These are phyloP conservation scores for Synaphobranchus kaupii DNA, from an alignment of 2,797 vertebrate species.

Conservation along the genomic window DNA sequence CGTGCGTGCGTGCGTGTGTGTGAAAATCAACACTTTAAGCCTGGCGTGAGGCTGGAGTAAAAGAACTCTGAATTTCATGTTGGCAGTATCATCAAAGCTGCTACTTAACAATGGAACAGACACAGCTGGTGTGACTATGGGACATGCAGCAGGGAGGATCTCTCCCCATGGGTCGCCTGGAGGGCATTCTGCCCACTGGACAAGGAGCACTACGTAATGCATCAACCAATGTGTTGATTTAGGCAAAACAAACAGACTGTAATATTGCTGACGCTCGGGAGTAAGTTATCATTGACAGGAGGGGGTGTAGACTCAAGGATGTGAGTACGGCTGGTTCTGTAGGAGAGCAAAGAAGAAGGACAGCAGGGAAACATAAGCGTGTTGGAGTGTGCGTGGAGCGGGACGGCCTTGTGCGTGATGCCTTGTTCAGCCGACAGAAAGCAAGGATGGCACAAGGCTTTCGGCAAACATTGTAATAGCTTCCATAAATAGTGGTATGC, in stretches of 20 bases:
- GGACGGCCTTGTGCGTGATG: background rate
- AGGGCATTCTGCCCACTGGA: background rate
- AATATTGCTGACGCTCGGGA: background rate
- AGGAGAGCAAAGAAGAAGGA: background rate
- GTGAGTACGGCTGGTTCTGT: background rate
- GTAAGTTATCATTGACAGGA: background rate
- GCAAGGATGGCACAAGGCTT: slow-evolving; percentile 22
- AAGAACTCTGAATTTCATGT: slow-evolving; percentile 10
- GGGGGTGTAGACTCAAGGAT: background rate
- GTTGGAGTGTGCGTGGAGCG: background rate
- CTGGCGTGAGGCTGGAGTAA: background rate
- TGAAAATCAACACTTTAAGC: slow-evolving; percentile 1
- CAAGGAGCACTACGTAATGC: background rate
- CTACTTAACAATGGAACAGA: background rate
- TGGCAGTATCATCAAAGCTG: slow-evolving; percentile 18
- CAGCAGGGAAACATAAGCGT: background rate
- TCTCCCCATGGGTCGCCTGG: background rate
- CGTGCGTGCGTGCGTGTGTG: background rate
- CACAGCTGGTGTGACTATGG: background rate
- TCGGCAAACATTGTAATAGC: slow-evolving; percentile 30
- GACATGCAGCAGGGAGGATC: background rate
- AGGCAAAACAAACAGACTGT: background rate
- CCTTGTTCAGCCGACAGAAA: background rate
- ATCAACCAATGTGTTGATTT: background rate
- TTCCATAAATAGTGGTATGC: slow-evolving; percentile 47